Conservation (phyloP, 2,888 invertebrate species). For the Dryobotodes eremita region DNA sequence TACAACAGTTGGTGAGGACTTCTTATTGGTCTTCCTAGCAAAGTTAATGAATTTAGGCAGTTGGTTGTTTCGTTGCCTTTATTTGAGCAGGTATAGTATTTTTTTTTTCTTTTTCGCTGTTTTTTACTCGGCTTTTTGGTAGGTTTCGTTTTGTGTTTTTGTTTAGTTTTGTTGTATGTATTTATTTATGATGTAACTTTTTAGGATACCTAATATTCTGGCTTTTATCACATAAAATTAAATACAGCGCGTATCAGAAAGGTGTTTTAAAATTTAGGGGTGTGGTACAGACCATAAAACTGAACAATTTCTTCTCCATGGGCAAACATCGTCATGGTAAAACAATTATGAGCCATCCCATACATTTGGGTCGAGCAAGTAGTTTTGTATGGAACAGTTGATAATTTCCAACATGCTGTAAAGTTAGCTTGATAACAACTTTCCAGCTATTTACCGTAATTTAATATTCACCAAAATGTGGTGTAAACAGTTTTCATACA, state of each 20-base stretch:
- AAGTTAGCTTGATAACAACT: too few relatives aligned
- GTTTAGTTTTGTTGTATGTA: too few relatives aligned
- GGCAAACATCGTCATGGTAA: too few relatives aligned
- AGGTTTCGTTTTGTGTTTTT: neutral
- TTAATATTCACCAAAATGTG: neutral
- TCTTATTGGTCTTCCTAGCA: conserved; percentile 13
- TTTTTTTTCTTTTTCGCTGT: too few relatives aligned
- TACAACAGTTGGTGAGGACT: conserved; percentile 5
- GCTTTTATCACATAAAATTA: neutral
- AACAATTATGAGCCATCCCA: too few relatives aligned
- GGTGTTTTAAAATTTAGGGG: too few relatives aligned
- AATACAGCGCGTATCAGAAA: neutral
- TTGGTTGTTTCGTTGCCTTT: neutral
- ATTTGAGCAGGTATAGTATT: neutral
- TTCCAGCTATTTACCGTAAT: neutral
- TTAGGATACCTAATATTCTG: neutral
- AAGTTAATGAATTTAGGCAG: neutral
- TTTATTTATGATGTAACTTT: too few relatives aligned
- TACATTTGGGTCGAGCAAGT: too few relatives aligned
- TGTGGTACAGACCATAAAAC: too few relatives aligned
- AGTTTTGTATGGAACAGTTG: too few relatives aligned
- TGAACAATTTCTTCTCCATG: too few relatives aligned
- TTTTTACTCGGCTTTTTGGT: neutral
- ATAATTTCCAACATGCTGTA: too few relatives aligned
- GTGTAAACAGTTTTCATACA: neutral